Conservation (phyloP, 2,888 invertebrate genomes). For the Idaea dimidiata region DNA sequence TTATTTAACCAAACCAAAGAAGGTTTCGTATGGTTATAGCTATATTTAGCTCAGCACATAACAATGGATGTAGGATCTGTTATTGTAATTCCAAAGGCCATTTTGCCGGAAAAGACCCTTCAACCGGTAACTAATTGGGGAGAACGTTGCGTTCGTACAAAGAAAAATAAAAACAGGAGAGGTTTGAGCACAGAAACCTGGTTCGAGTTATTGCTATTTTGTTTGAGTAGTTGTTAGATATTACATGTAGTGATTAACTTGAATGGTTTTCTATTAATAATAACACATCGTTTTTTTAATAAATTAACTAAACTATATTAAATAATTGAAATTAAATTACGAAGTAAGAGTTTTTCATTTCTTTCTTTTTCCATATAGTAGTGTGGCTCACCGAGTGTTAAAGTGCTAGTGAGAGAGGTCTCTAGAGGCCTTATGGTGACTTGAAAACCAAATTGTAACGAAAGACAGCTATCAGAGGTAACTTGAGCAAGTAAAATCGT, state of each 20-base stretch:
- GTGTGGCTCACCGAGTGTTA: no score
- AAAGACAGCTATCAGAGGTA: no score
- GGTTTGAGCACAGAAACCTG: conserved; percentile 10
- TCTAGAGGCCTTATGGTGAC: no score
- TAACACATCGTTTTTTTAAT: neutral
- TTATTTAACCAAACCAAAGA: conserved; percentile 1
- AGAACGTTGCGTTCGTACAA: conserved; percentile 22
- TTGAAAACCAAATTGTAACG: no score
- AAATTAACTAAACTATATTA: neutral
- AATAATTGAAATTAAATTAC: no score
- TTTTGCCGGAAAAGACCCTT: conserved; percentile 28
- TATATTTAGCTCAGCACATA: conserved; percentile 28
- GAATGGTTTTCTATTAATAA: neutral
- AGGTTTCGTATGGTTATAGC: conserved; percentile 8
- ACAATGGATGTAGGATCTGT: conserved; percentile 29
- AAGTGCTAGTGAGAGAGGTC: no score
- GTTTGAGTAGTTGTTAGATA: conserved; percentile 4
- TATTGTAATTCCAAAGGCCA: conserved; percentile 27
- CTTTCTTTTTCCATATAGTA: no score
- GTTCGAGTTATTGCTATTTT: conserved; percentile 4
- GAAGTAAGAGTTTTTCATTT: no score
- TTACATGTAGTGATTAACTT: neutral
- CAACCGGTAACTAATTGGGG: conserved; percentile 29
- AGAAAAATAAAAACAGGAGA: conserved; percentile 23
- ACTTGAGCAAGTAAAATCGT: no score